phyloP scores from a whole-genome alignment of 2,888 invertebrate species.

The Cosmia pyralina region DNA sequence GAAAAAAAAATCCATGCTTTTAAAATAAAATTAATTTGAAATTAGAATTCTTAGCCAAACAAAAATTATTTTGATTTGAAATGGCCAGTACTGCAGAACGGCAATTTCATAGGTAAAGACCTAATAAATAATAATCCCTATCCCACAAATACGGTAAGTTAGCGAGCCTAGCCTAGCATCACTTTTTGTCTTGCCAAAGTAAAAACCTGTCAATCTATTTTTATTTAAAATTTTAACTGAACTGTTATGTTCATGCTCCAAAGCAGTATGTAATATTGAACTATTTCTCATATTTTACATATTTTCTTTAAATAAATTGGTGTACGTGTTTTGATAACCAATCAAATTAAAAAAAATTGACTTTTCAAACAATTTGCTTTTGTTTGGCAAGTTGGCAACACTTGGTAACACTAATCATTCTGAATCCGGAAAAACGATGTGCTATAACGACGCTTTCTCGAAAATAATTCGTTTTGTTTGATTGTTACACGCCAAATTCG shows the following conservation, averaged over 20 bases:
- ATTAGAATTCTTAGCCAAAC: no score
- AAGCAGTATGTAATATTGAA: not conserved
- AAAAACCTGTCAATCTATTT: not conserved
- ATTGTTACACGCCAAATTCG: constrained; percentile 65
- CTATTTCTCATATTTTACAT: not conserved
- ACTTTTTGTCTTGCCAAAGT: constrained; percentile 11
- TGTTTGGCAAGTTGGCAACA: constrained; percentile 11
- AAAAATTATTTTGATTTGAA: no score
- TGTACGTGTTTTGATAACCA: not conserved
- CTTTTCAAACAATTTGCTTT: not conserved
- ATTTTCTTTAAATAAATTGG: no score
- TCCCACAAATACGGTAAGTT: not conserved
- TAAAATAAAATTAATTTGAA: no score
- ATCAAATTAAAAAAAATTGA: not conserved
- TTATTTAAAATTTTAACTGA: no score
- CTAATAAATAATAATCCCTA: no score
- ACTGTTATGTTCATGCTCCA: not conserved
- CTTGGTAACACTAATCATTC: constrained; percentile 55
- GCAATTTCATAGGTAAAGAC: no score
- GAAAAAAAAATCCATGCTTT: no score
- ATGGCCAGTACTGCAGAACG: no score
- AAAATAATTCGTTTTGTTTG: constrained; percentile 73
- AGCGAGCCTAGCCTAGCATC: not conserved
- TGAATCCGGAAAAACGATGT: constrained; percentile 73
- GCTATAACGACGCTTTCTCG: constrained; percentile 76